A percentile compares a stretch with the other conserved stretches of the same genome.
phyloP scores from a whole-genome alignment of 2,113 vertebrate genomes.

The Mirounga angustirostris region DNA sequence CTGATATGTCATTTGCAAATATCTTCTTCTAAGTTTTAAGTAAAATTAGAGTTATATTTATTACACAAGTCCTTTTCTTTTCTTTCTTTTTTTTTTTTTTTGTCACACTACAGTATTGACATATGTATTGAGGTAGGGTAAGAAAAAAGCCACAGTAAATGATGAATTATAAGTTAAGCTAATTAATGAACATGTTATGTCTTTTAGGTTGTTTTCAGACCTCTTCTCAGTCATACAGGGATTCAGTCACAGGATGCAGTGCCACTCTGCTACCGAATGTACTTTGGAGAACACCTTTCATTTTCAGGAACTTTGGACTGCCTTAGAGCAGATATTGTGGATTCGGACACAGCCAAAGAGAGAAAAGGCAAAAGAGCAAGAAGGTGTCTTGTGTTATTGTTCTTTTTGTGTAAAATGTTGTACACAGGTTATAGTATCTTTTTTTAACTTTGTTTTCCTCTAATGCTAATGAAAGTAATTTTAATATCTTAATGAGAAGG shows the following conservation, averaged over 20 bases:
- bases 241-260: constrained; percentile 96
- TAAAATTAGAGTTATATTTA: neutral
- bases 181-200: neutral
- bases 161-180: neutral
- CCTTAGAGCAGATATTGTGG: constrained; percentile 97
- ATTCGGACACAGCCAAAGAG: constrained; percentile 98
- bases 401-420: neutral
- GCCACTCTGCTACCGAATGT: constrained; percentile 98
- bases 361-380: constrained; percentile 94
- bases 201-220: constrained; percentile 97
- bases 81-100: neutral
- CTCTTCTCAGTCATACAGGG: constrained; percentile 95
- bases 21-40: neutral
- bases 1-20: too few species aligned
- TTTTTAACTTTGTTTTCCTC: constrained; percentile 27
- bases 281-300: constrained; percentile 98
- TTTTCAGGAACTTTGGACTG: constrained; percentile 98
- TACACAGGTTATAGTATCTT: neutral
- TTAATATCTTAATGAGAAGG: constrained; percentile 34
- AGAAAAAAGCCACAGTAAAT: neutral
- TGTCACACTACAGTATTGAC: neutral
- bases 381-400: constrained; percentile 87
- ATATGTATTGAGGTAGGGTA: neutral
- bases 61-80: neutral
- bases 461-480: neutral